Evolutionary conservation across 2,888 invertebrate species (phyloP), one percentile per base, ranked within the genome.

Genomic region (Trichopoda pennipes): DNA sequence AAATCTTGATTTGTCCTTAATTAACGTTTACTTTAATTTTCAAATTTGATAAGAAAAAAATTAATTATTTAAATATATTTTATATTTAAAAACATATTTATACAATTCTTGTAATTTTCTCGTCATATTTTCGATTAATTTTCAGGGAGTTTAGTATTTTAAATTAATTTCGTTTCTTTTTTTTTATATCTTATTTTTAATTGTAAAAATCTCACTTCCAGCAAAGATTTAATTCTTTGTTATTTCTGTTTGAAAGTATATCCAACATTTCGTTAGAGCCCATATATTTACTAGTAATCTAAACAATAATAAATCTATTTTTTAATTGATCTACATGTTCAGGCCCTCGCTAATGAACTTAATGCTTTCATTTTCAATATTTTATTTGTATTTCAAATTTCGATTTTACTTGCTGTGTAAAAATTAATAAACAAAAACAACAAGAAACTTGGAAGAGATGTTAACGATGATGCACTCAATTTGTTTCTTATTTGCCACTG

Each of bases 321-420:
- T 55, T 60, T 72, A 66, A 72, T 76, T 66, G 66, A 66, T 80
- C 64, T 69, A 23, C 68, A 68, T 56, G 72, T 56, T 58, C 38
- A 35, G 63, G 3, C 42, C 49, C 55, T 32, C 21, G 68, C 72
- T 72, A 68, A 68, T 73, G 56, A 81, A 68, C 73, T 73, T 35
- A 66, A 28, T 47, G 56, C 17, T 74, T 80, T 68, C 17, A 4
- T 12, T 28, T 66, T 47, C 23, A 42, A 61, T 60, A 51, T 42
- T 66, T 21, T 35, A 56, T 17, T 60, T 56, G 44, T 68, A 14
- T 51, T 51, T 12, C 6, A 12, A 23, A 17, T 14, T 64, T 72
- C 4, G 7, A 23, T 16, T 64, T n/a, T 17, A 38, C n/a, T 55
- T 63, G 42, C 9, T 38, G 23, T 44, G 19, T 28, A 38, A 28